Evolutionary conservation across 1,140 invertebrate species (phyloP), one percentile per base, ranked within the genome.

Genomic region (Cecropterus lyciades): DNA sequence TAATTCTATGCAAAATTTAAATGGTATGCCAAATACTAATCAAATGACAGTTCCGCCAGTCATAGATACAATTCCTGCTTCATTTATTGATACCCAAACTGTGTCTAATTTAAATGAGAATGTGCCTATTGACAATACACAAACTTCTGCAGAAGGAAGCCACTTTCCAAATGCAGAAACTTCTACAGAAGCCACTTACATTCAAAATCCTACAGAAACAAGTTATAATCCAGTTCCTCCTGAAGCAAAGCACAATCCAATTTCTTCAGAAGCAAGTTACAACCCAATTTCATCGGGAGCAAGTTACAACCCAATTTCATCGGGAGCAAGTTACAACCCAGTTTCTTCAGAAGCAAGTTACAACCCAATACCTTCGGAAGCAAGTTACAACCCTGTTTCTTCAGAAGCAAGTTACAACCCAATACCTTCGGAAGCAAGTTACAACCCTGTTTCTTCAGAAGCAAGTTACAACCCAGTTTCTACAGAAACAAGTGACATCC

Each of bases 1-100:
- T 15, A 71, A 64, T 46, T 59, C 15, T 59, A 24, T 45, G 43
- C 46, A 62, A 40, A 70, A 64, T 56, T 30, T 52, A 43, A 72
- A 67, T 74, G 67, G 33, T 43, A 33, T 69, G 13, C 11, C 46
- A 16, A 37, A 43, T 15, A 43, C 55, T 40, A 24, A 66, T 30
- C 15, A 56, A 43, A 8, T 37, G 4, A n/a, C 8, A 7, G 11
- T 6, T 11, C 33, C 59, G 20, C 30, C 16, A 20, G 16, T 51
- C 14, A 24, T 40, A 14, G 57, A 60, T 60, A 49, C 45, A 37
- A 62, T 51, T 24, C 46, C 59, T 13, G 24, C 27, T 11, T 14
- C 46, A 51, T 51, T 40, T 27, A 11, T 45, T 13, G 30, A 46
- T 15, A 30, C 24, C 16, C 13, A 59, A 46, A 48, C 45, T 16